These are phyloP conservation scores for Cosmia pyralina DNA, from an alignment of 2,888 invertebrate genomes.

Conservation along the genomic window DNA sequence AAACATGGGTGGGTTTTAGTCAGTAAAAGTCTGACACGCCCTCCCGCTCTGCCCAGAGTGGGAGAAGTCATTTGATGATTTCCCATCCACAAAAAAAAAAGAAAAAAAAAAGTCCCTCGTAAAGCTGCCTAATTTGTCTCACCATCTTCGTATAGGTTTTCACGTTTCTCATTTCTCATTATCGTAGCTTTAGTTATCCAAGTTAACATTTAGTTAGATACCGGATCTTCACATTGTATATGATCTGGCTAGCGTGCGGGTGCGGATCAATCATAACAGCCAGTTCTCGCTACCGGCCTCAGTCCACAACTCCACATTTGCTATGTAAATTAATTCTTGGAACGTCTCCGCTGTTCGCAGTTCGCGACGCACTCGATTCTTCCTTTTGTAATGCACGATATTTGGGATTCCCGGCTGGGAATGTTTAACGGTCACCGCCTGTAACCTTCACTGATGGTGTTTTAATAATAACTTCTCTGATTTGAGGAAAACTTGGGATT, in stretches of 20 bases:
- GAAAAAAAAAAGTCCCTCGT: no score
- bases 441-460: constrained; percentile 32
- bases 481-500: constrained; percentile 17
- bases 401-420: constrained; percentile 79
- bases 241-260: constrained; percentile 24
- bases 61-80: no score
- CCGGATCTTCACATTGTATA: constrained; percentile 31
- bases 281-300: constrained; percentile 58
- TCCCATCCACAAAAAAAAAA: no score
- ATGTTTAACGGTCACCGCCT: constrained; percentile 54
- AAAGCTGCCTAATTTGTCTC: not conserved
- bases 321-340: constrained; percentile 85
- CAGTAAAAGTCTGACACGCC: no score
- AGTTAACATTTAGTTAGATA: no score
- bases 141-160: not conserved
- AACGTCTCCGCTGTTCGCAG: constrained; percentile 74
- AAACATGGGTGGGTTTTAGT: no score
- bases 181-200: no score
- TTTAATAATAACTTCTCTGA: constrained; percentile 34
- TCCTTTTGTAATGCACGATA: constrained; percentile 77
- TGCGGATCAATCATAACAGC: constrained; percentile 61
- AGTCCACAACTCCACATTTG: constrained; percentile 67
- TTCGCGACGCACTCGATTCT: constrained; percentile 68
- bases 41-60: no score
- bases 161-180: not conserved